These are phyloP conservation scores for Sinocyclocheilus grahami DNA, from an alignment of 2,113 vertebrate genomes.

Conservation along the genomic window DNA sequence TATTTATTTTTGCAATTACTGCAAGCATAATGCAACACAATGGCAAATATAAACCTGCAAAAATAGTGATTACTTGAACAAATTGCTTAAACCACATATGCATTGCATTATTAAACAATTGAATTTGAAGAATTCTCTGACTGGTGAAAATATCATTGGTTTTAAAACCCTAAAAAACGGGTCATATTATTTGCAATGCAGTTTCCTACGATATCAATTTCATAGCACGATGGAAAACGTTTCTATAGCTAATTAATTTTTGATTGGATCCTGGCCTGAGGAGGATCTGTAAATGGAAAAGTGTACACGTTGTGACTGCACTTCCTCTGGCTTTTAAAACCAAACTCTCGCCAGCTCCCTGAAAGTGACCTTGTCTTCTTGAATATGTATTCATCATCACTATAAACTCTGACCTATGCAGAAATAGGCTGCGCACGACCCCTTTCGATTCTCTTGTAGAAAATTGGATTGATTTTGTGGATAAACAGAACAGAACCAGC, in stretches of 20 bases:
- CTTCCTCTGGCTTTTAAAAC: slow-evolving; percentile 25
- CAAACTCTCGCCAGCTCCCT: slow-evolving; percentile 10
- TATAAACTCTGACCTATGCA: slow-evolving; percentile 39
- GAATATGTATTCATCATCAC: slow-evolving; percentile 35
- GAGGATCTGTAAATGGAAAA: slow-evolving; percentile 36
- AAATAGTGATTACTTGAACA: not conserved
- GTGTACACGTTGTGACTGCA: slow-evolving; percentile 17
- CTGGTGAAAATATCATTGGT: slow-evolving; percentile 20
- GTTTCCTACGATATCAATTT: slow-evolving; percentile 26
- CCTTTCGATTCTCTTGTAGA: slow-evolving; percentile 35
- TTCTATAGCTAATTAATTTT: slow-evolving; percentile 25
- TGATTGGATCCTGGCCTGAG: slow-evolving; percentile 20
- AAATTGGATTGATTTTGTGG: not conserved
- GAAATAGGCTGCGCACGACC: not conserved
- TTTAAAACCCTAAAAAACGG: not conserved
- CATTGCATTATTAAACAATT: not conserved
- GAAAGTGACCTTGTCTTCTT: slow-evolving; percentile 20
- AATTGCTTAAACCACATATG: not conserved
- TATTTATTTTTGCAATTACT: slow-evolving; percentile 2
- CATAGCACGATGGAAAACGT: slow-evolving; percentile 19
- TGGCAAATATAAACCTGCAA: not conserved
- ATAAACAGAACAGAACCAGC: too few relatives aligned
- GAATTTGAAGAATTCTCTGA: not conserved
- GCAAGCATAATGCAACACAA: not conserved
- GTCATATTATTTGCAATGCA: slow-evolving; percentile 13